phyloP scores from a whole-genome alignment of 2,797 vertebrate genomes.

The Onychomys arenicola region DNA sequence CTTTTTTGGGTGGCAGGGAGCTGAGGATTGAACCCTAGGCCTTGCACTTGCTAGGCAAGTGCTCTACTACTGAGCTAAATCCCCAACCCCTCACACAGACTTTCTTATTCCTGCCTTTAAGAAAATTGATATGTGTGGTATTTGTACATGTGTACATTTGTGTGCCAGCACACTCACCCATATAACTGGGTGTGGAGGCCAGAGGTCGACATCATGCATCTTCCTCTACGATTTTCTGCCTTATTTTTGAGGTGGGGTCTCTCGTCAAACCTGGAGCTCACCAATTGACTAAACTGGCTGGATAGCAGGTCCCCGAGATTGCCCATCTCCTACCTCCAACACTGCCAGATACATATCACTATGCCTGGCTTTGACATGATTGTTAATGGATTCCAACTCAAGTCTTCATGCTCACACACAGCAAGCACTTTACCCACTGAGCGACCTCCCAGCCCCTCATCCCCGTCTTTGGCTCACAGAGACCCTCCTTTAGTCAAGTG shows the following conservation, averaged over 20 bases:
- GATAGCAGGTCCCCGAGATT: neutral
- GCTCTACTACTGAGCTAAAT: too few relatives aligned
- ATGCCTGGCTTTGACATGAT: neutral
- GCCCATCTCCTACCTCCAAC: neutral
- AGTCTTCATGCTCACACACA: neutral
- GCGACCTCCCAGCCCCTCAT: too few relatives aligned
- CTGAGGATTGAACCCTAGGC: too few relatives aligned
- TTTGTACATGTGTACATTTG: neutral
- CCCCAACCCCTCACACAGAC: too few relatives aligned
- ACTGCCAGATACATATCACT: neutral
- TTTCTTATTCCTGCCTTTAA: neutral
- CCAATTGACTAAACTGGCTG: neutral
- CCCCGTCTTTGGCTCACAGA: neutral
- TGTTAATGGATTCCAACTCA: neutral
- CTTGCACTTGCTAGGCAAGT: too few relatives aligned
- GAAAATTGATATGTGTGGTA: neutral
- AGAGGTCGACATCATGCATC: neutral
- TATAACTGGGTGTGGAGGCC: neutral
- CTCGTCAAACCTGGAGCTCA: neutral
- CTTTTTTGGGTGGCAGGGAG: too few relatives aligned
- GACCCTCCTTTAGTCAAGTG: neutral
- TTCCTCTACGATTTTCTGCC: neutral
- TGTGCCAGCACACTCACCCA: neutral
- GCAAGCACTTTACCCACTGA: neutral
- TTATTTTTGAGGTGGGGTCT: neutral